These are phyloP conservation scores for Ophiothrix spiculata DNA, from an alignment of 35 echinoderm and acorn worm genomes.

Conservation along the genomic window DNA sequence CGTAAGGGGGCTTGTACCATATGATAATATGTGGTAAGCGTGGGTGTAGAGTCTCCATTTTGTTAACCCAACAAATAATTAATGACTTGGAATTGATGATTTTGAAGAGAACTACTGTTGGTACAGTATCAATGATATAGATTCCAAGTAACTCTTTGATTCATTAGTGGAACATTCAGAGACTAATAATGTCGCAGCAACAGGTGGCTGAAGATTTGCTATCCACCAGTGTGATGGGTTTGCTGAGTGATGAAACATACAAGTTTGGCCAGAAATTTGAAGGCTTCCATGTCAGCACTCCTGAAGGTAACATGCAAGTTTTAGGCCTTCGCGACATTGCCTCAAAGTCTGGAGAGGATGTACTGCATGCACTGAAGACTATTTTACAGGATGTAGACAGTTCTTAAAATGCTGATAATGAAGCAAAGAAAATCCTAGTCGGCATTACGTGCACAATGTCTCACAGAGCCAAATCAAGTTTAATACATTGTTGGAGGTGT, in stretches of 20 bases:
- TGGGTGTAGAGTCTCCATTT: too few relatives aligned
- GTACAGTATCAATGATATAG: too few relatives aligned
- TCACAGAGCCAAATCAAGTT: too few relatives aligned
- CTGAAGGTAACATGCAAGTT: constrained; percentile 5
- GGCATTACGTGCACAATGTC: constrained; percentile 13
- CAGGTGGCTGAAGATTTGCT: constrained; percentile 28
- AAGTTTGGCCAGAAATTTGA: constrained; percentile 42
- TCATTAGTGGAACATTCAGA: constrained; percentile 13
- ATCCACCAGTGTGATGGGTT: background rate
- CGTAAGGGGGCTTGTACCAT: too few relatives aligned
- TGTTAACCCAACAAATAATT: too few relatives aligned
- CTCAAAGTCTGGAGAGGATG: constrained; percentile 39
- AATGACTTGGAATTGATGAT: too few relatives aligned
- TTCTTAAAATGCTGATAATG: background rate
- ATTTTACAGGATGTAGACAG: constrained; percentile 30
- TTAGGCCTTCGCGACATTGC: constrained; percentile 31
- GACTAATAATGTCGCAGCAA: background rate
- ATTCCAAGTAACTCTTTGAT: constrained; percentile 27
- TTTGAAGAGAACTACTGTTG: too few relatives aligned
- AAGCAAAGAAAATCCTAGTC: constrained; percentile 14
- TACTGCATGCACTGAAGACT: background rate
- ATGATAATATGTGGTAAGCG: too few relatives aligned
- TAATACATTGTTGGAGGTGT: too few relatives aligned
- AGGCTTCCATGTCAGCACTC: constrained; percentile 12
- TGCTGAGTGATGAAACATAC: constrained; percentile 41